phyloP scores from a whole-genome alignment of 2,888 invertebrate genomes.

The Itoplectis maculator region DNA sequence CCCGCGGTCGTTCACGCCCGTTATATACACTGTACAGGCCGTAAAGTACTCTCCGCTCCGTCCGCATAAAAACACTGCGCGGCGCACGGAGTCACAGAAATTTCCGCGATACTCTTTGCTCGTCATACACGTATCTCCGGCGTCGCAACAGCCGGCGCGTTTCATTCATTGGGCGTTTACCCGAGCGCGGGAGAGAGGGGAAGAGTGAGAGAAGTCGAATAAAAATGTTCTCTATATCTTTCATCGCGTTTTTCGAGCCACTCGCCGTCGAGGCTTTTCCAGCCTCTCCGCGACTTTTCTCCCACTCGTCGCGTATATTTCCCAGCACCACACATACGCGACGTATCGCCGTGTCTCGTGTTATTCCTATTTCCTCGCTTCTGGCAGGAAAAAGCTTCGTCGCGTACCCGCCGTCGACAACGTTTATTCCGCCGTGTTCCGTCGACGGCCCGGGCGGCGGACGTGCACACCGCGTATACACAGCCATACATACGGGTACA shows the following conservation, averaged over 20 bases:
- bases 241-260: conserved; percentile 44
- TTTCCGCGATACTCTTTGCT: too few species aligned
- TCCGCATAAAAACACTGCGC: too few species aligned
- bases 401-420: conserved; percentile 28
- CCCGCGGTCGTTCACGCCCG: too few species aligned
- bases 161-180: conserved; percentile 58
- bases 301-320: background rate
- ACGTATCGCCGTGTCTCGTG: too few species aligned
- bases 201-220: conserved; percentile 49
- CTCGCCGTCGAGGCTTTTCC: conserved; percentile 57
- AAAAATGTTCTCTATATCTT: conserved; percentile 53
- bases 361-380: conserved; percentile 33
- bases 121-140: too few species aligned
- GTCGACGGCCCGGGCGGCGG: conserved; percentile 49
- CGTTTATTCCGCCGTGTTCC: conserved; percentile 52
- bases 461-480: conserved; percentile 15
- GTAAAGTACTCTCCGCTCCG: too few species aligned
- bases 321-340: conserved; percentile 19
- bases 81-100: too few species aligned
- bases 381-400: conserved; percentile 47
- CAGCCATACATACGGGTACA: background rate
- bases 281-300: conserved; percentile 15
- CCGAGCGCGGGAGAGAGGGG: background rate
- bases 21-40: too few species aligned
- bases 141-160: background rate